Evolutionary conservation across 2,113 vertebrate genomes (phyloP).

Genomic region (Pungitius pungitius): DNA sequence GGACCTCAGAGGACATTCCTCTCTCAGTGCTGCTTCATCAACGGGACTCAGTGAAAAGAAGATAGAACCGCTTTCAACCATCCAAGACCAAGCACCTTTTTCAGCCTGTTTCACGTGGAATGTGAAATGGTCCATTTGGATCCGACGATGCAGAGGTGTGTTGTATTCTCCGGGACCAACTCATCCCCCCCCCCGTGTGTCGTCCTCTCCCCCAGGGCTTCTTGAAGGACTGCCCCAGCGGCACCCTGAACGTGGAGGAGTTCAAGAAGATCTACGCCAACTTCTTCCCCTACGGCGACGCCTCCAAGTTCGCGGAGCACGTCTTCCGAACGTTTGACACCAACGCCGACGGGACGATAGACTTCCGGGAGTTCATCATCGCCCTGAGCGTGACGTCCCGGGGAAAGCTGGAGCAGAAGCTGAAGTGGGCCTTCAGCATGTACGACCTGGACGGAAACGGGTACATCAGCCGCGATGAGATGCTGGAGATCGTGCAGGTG

Average conservation of each 20-base stretch:
- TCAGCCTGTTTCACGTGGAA: neutral
- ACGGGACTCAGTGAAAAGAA: conserved; percentile 28
- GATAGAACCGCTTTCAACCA: conserved; percentile 7
- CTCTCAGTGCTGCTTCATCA: conserved; percentile 45
- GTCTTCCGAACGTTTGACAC: conserved; percentile 99
- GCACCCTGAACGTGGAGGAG: conserved; percentile 96
- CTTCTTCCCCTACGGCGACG: conserved; percentile 97
- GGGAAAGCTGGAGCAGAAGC: conserved; percentile 98
- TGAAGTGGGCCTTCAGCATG: conserved; percentile 99
- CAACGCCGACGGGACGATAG: conserved; percentile 96
- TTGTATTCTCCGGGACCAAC: neutral
- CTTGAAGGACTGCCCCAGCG: conserved; percentile 97
- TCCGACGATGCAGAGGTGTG: neutral
- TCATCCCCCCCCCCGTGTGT: neutral
- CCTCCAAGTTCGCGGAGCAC: conserved; percentile 98
- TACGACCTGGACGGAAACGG: conserved; percentile 98
- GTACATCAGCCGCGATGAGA: conserved; percentile 98
- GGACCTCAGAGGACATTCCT: neutral
- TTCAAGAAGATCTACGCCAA: conserved; percentile 99
- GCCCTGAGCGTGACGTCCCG: conserved; percentile 97
- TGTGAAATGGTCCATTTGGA: conserved; percentile 2
- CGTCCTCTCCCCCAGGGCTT: conserved; percentile 82
- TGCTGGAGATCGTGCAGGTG: conserved; percentile 99
- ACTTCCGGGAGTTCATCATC: conserved; percentile 99
- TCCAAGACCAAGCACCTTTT: conserved; percentile 27